Percentiles rank a stretch among this genome's conserved stretches.
phyloP scores from a whole-genome alignment of 2,113 vertebrate species.

The human region GRCh38 chr6:161876001-161876500 shows the following conservation, averaged over 20 bases:
- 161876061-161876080: neutral
- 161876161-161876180: neutral
- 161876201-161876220: neutral
- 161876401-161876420: too few species aligned
- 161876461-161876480: too few species aligned
- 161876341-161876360: too few species aligned
- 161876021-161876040: rapidly evolving
- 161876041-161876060: neutral
- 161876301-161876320: neutral
- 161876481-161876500: too few species aligned
- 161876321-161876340: too few species aligned
- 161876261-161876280: neutral
- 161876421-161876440: too few species aligned
- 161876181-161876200: neutral
- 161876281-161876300: neutral
- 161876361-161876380: too few species aligned
- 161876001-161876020: neutral
- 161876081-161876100: neutral
- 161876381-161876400: too few species aligned
- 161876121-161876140: neutral
- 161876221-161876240: neutral
- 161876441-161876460: too few species aligned
- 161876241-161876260: neutral
- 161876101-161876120: neutral
- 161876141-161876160: neutral